phyloP scores from a whole-genome alignment of 2,113 vertebrate genomes.

The Porphyrio hochstetteri region DNA sequence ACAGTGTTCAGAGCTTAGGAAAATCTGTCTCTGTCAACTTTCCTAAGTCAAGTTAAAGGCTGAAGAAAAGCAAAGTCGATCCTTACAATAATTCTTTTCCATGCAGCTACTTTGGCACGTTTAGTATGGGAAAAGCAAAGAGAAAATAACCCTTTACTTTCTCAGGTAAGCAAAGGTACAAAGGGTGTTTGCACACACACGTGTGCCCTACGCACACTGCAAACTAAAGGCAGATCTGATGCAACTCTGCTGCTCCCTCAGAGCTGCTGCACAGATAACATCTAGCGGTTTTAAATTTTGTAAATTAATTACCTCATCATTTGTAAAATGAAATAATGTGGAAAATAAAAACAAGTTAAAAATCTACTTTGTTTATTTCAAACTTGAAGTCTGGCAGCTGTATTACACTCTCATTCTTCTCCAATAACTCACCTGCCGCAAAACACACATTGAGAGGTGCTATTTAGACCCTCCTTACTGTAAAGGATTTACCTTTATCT shows the following conservation, averaged over 20 bases:
- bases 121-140: neutral
- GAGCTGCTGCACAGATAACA: neutral
- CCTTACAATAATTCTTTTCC: neutral
- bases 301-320: neutral
- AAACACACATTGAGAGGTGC: neutral
- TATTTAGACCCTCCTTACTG: neutral
- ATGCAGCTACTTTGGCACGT: neutral
- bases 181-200: neutral
- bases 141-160: neutral
- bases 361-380: neutral
- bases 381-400: neutral
- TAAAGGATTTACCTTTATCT: neutral
- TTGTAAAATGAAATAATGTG: neutral
- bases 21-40: neutral
- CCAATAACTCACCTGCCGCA: neutral
- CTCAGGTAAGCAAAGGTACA: neutral
- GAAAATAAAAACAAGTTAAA: conserved; percentile 15
- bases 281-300: neutral
- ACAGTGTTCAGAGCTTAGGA: neutral
- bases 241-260: neutral
- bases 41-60: neutral
- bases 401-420: neutral
- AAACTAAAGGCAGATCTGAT: neutral
- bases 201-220: neutral
- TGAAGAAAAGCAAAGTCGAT: neutral